Percentiles rank a stretch among this genome's conserved stretches.
phyloP scores from a whole-genome alignment of 2,888 invertebrate genomes.

The Tiphia femorata region DNA sequence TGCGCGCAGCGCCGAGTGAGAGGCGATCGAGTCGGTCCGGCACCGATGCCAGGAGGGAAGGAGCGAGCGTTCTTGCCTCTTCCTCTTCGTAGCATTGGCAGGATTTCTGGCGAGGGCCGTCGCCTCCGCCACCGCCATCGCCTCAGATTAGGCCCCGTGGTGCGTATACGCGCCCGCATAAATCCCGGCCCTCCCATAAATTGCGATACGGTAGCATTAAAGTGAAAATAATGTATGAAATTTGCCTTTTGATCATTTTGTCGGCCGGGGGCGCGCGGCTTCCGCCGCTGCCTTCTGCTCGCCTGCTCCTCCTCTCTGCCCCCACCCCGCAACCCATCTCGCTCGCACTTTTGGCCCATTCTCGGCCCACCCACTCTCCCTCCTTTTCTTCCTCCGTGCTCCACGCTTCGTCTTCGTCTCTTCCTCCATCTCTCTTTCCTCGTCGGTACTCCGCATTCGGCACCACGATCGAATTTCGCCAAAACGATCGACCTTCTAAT shows the following conservation, averaged over 20 bases:
- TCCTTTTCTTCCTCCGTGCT: neutral
- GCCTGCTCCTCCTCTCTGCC: neutral
- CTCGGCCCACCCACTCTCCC: slow-evolving; percentile 14
- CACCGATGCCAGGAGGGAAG: too few species aligned
- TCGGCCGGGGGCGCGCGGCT: slow-evolving; percentile 52
- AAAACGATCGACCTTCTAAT: too few species aligned
- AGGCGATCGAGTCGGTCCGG: too few species aligned
- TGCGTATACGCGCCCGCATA: slow-evolving; percentile 60
- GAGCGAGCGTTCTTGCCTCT: too few species aligned
- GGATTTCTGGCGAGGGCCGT: slow-evolving; percentile 11
- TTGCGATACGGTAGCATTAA: slow-evolving; percentile 68
- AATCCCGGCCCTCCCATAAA: slow-evolving; percentile 65
- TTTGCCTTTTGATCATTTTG: slow-evolving; percentile 68
- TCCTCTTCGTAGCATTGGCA: too few species aligned
- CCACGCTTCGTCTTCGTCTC: too few species aligned
- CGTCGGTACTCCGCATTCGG: too few species aligned
- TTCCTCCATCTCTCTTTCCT: too few species aligned
- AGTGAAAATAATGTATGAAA: slow-evolving; percentile 68
- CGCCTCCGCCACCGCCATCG: slow-evolving; percentile 18
- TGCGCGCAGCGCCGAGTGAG: too few species aligned
- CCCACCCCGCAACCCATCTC: neutral
- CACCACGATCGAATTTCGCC: too few species aligned
- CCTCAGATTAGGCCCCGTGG: slow-evolving; percentile 49
- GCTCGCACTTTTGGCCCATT: neutral
- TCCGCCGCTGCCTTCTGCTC: too few species aligned